Conservation (phyloP, 1,140 invertebrate genomes). For the Fopius arisanus region DNA sequence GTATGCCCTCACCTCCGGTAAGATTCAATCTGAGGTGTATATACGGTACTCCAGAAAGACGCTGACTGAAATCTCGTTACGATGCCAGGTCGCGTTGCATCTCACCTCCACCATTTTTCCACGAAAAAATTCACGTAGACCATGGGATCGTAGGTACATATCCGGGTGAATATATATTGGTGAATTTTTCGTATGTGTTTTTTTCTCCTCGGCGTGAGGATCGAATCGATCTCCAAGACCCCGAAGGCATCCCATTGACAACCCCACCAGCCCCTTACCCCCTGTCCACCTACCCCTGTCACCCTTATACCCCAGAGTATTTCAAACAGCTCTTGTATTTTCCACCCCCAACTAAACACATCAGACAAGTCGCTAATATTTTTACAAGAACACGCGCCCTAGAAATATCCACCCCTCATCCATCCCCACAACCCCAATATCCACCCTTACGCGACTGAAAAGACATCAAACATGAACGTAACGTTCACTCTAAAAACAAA, state of each 20-base stretch:
- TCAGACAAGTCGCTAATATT: too few species aligned
- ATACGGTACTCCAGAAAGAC: conserved; percentile 11
- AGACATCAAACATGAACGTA: neutral
- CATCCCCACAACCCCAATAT: too few species aligned
- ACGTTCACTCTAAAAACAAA: neutral
- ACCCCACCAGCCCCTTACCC: neutral
- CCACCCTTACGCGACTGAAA: too few species aligned
- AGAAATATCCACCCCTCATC: too few species aligned
- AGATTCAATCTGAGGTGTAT: conserved; percentile 12
- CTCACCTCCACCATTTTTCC: neutral
- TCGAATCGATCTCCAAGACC: neutral
- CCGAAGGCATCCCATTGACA: neutral
- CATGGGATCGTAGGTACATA: neutral
- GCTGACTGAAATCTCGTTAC: conserved; percentile 20
- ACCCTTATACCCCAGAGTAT: neutral
- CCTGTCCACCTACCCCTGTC: neutral
- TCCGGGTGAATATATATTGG: conserved; percentile 3
- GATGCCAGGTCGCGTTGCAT: conserved; percentile 10
- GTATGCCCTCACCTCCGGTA: neutral
- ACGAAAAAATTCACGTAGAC: conserved; percentile 8
- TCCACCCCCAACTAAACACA: too few species aligned
- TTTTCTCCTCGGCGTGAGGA: neutral
- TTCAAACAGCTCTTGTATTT: neutral
- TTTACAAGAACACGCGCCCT: too few species aligned
- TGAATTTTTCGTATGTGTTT: conserved; percentile 1